phyloP scores from a whole-genome alignment of 2,113 vertebrate species.

The Egretta garzetta region DNA sequence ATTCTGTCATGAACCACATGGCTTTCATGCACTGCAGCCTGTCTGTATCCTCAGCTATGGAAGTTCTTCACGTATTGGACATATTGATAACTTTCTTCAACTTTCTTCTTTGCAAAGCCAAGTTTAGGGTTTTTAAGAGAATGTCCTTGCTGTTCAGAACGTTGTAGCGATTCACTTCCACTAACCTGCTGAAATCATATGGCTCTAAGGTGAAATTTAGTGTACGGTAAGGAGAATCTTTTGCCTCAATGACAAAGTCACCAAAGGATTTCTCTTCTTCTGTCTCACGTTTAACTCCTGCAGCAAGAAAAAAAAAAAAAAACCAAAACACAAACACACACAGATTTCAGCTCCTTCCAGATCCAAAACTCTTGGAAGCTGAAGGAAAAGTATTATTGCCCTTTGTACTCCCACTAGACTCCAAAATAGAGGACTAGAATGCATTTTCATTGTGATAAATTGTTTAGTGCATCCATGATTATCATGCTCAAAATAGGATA shows the following conservation, averaged over 20 bases:
- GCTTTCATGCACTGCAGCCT: not conserved
- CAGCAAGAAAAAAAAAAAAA: not conserved
- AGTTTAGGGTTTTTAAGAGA: slow-evolving; percentile 37
- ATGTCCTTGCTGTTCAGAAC: slow-evolving; percentile 73
- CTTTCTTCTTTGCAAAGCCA: slow-evolving; percentile 67
- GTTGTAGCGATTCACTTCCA: slow-evolving; percentile 76
- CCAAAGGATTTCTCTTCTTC: slow-evolving; percentile 74
- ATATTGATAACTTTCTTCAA: not conserved
- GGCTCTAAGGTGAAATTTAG: slow-evolving; percentile 76
- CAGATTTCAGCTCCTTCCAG: not conserved
- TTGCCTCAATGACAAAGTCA: slow-evolving; percentile 65
- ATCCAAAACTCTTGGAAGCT: not conserved
- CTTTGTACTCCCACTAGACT: not conserved
- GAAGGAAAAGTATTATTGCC: not conserved
- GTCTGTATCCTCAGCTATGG: not conserved
- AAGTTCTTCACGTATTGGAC: not conserved
- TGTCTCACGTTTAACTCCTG: slow-evolving; percentile 72
- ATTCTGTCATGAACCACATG: not conserved
- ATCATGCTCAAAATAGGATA: not conserved
- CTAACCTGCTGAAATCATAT: slow-evolving; percentile 65
- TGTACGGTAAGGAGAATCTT: slow-evolving; percentile 77
- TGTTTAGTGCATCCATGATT: not conserved
- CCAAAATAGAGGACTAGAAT: not conserved
- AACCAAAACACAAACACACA: not conserved
- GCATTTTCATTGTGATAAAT: not conserved